Conservation (phyloP, 2,113 vertebrate genomes). For the Sus scrofa region DNA sequence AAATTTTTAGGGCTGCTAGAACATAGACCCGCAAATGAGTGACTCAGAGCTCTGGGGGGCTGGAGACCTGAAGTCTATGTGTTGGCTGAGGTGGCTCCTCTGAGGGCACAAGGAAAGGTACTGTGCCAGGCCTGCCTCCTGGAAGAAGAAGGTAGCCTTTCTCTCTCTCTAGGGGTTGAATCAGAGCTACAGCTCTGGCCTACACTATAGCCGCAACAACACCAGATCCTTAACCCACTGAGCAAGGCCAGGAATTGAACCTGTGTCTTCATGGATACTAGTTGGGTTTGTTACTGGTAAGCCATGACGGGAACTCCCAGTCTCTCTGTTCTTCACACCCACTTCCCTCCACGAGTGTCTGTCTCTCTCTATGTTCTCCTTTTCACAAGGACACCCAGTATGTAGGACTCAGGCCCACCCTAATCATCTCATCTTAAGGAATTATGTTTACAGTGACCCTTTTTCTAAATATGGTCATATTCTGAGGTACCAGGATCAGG, state of each 20-base stretch:
- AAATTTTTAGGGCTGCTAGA: neutral
- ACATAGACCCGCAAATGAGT: neutral
- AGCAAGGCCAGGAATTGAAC: no score
- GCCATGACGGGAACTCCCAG: no score
- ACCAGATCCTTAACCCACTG: no score
- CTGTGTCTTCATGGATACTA: no score
- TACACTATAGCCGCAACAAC: no score
- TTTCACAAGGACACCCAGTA: neutral
- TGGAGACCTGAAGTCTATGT: neutral
- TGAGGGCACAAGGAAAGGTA: neutral
- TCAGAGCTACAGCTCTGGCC: no score
- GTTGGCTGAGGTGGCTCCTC: neutral
- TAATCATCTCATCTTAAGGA: neutral
- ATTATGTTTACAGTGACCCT: neutral
- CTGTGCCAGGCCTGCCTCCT: no score
- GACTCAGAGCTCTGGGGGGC: neutral
- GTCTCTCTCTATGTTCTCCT: neutral
- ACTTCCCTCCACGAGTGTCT: neutral
- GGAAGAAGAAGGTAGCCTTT: rapidly evolving
- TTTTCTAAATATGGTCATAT: neutral
- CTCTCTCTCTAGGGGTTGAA: neutral
- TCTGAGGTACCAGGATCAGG: neutral
- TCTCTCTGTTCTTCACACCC: rapidly evolving
- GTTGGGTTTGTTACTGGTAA: no score
- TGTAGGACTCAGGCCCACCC: no score